Evolutionary conservation across 2,113 vertebrate species (phyloP), one percentile per base, ranked within the genome.

Genomic region (Tonatia bakeri): DNA sequence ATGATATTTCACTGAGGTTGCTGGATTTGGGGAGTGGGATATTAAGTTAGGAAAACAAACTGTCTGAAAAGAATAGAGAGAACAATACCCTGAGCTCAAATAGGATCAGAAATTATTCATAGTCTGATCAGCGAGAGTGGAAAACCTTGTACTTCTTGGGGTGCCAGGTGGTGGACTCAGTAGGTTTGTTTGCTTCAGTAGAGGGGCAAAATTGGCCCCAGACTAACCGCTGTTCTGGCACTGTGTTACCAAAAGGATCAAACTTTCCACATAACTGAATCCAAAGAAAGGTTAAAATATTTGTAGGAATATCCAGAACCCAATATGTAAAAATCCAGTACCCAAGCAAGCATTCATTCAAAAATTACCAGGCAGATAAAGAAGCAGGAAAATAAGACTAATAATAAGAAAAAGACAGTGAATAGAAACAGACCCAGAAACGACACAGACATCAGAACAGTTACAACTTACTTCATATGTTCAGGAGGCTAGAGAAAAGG

Each of bases 31-130:
- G 65, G 75, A 69, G 70, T 70, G 7, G 12, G 45, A 36, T 50
- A 10, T 91, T 89, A 95, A 84, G 67, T 93, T 94, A 52, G n/a
- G n/a, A 90, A 84, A 76, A 24, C 14, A 76, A 61, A 50, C 33
- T 47, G 56, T 16, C 36, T 87, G 40, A 93, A 84, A 80, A 65
- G 40, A 64, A 61, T 86, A 91, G 28, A 47, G 73, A 47, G 73
- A 65, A 40, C 4, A 82, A 81, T 59, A 24, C 38, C 38, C 76
- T 81, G 75, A 92, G 20, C 45, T 92, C 20, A 85, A 4, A 47
- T 54, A 81, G 47, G 31, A 22, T 22, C 47, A 84, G 50, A 14
- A 93, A 85, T 89, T 93, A 86, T 75, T 85, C 43, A 59, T 81
- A 64, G 52, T 83, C 24, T 9, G 36, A 40, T 72, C 64, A 59